phyloP scores from a whole-genome alignment of 2,797 vertebrate species.

The Sarcophilus harrisii region DNA sequence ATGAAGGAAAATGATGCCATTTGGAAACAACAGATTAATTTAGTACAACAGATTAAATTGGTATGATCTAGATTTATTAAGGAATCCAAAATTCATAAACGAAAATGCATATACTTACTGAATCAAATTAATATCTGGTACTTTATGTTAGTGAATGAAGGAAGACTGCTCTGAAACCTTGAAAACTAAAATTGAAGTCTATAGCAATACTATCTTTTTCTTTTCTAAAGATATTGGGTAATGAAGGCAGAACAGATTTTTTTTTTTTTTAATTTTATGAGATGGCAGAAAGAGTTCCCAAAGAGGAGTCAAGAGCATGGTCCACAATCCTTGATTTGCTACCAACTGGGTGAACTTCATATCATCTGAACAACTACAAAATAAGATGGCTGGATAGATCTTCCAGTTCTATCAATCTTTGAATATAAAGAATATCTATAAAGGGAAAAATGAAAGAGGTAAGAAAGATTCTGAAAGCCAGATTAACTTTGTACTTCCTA shows the following conservation, averaged over 20 bases:
- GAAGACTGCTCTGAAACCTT: constrained; percentile 6
- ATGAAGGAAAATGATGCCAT: constrained; percentile 26
- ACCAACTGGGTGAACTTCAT: neutral
- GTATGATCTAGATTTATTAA: constrained; percentile 27
- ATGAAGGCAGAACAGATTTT: neutral
- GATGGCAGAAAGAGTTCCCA: neutral
- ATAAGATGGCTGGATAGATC: neutral
- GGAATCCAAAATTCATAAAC: constrained; percentile 26
- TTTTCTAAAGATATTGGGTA: neutral
- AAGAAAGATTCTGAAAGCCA: neutral
- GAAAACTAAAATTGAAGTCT: neutral
- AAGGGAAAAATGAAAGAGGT: neutral
- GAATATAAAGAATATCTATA: neutral
- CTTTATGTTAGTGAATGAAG: constrained; percentile 34
- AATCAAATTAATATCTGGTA: constrained; percentile 49
- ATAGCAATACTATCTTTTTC: constrained; percentile 29
- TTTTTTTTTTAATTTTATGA: neutral
- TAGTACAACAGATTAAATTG: neutral
- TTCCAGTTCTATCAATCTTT: neutral
- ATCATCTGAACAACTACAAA: neutral
- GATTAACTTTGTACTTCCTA: neutral
- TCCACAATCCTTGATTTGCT: neutral
- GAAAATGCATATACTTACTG: neutral
- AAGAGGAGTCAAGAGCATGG: neutral
- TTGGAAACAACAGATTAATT: constrained; percentile 2